Evolutionary conservation across 2,888 invertebrate genomes (phyloP), one percentile per base, ranked within the genome.

Genomic region (Branchipolynoe longqiensis): DNA sequence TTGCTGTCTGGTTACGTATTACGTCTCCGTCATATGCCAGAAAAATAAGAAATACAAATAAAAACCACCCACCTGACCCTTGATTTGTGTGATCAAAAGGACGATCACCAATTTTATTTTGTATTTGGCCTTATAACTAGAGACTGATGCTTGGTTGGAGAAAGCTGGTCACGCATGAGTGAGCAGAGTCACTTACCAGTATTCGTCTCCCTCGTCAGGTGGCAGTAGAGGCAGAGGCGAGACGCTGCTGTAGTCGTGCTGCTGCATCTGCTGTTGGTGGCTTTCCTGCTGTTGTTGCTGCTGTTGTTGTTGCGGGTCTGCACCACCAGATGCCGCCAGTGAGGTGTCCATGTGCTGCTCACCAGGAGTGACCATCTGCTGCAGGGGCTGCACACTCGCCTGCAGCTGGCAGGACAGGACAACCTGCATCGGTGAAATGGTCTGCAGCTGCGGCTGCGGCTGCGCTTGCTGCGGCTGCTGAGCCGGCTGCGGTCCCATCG

Each of bases 381-480:
- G 73, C 6, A 69, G 31, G 2, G 78, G 54, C 54, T 33, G 33
- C 14, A 58, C 58, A 14, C 54, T 78, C 12, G 78, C 41, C 18
- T 41, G 78, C 28, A 78, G 78, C 48, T 78, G 78, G 22, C 78
- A 78, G 0, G 78, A 78, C 41, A 33, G 22, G 8, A 78, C 78
- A 28, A 48, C 48, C 69, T 69, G 69, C 69, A 69, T 40, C 22
- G 41, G 58, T 33, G 69, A 40, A 41, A 48, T 62, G 33, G 58
- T 36, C 36, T 33, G 83, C 62, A 82, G 73, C 56, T 83, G 87
- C 36, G 82, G 82, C 62, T 62, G 85, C 38, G 64, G 85, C 38
- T 86, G 86, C 58, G 85, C 59, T 64, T 85, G 86, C 40, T 54
- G 81, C 54, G 54, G 82, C 40, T 54, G 83, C n/a, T 14, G 78